Evolutionary conservation across 2,797 vertebrate genomes (phyloP), one percentile per base, ranked within the genome.

Genomic region (Rhinophrynus dorsalis): DNA sequence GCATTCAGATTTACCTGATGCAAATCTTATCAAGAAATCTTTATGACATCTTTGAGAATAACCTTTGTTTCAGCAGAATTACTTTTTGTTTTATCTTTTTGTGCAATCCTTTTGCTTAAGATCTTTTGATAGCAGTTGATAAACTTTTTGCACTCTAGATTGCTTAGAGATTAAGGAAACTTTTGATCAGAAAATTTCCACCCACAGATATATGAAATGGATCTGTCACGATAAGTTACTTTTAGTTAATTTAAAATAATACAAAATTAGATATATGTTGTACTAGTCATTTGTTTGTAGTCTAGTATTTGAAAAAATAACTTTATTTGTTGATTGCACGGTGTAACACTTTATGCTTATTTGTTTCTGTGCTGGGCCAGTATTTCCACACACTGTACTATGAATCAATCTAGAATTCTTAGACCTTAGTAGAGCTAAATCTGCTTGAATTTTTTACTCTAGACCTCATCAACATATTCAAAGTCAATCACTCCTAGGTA

Each of bases 21-120:
- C 37, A 48, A 18, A 64, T 50, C 60, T 71, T 71, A 71, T 71
- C 68, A 48, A 45, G 7, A 26, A 7, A 62, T 71, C 50, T 48
- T 38, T 29, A 57, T 47, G 24, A 15, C 59, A 48, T 10, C 1
- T 38, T n/a, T 18, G 18, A 45, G 37, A 40, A 54, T 60, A 62
- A 69, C 57, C 67, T 69, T 69, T 44, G 48, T 68, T 51, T 59
- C 33, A n/a, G 21, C 6, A 12, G 32, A 9, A 35, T 35, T 10
- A 35, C 32, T n/a, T n/a, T 10, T 12, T 35, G 32, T 12, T 12
- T 7, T 45, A 45, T 45, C 42, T 45, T 17, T 3, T 9, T 42
- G 12, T 18, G 18, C 51, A 27, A 33, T 32, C 6, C 26, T 12
- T 13, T 67, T 4, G 6, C 23, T 57, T 48, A 13, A 9, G 15